Conservation (phyloP, 2,113 vertebrate genomes). For the Murina feae region DNA sequence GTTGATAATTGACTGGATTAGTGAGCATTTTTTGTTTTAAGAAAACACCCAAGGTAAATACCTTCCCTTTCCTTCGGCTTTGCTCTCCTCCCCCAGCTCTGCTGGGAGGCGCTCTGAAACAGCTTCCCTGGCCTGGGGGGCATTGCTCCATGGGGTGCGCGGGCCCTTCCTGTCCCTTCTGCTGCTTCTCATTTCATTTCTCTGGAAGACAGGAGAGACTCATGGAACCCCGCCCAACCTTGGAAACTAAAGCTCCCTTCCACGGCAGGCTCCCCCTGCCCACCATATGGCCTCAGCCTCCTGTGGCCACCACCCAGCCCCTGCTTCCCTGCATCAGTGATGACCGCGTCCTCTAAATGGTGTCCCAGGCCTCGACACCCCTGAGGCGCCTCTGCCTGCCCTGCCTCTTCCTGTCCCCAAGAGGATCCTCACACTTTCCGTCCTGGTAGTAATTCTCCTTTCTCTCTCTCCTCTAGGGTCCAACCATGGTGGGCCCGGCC, state of each 20-base stretch:
- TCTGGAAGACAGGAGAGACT: neutral
- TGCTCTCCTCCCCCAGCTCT: neutral
- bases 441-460: neutral
- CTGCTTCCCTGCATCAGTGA: neutral
- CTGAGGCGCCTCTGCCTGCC: neutral
- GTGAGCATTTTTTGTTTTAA: slow-evolving; percentile 73
- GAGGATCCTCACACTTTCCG: neutral
- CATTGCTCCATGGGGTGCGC: neutral
- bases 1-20: slow-evolving; percentile 83
- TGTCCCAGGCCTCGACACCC: neutral
- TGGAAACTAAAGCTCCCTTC: neutral
- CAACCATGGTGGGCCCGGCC: slow-evolving; percentile 21
- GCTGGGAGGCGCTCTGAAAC: neutral
- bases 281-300: neutral
- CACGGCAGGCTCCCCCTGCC: neutral
- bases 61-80: neutral
- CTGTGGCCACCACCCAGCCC: neutral
- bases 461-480: slow-evolving; percentile 42
- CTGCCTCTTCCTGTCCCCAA: neutral
- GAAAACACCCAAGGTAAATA: slow-evolving; percentile 75
- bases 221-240: too few relatives aligned
- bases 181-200: neutral
- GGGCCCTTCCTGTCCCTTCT: neutral
- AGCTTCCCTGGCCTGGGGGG: neutral
- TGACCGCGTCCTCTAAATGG: neutral